Base-by-base conservation (phyloP, 2,797 vertebrate genomes). In the Danionella dracula region DNA sequence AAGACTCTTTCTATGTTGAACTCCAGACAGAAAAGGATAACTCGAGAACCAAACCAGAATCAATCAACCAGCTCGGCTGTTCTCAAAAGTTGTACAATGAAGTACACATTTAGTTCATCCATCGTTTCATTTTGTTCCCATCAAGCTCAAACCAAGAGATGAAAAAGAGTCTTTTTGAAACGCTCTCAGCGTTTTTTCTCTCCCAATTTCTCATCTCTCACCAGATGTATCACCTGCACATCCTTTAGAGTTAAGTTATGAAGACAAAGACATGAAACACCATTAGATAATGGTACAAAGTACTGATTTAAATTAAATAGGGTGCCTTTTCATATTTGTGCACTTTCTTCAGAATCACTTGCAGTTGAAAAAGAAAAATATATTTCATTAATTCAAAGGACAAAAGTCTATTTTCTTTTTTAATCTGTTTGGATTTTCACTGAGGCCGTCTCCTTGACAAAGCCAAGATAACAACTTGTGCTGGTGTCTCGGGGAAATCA, bases 231-330 rank as follows among this genome's bases (percentile, higher is more conserved):
- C 31, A 63, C 68, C 70, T 67, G 48, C 42, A 73, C 64, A 68
- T 60, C 62, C 62, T 19, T 54, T 44, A 44, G 20, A 51, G 64
- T 63, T 68, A 42, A 65, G 64, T 69, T 62, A 71, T 69, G 41
- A 10, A 38, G 62, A 75, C 51, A 69, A 78, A 70, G 79, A 17
- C 58, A 59, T 56, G 44, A 65, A 55, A 55, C 55, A 70, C 58
- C 49, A 56, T 59, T 59, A 69, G 15, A 42, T 17, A 53, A 63
- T 65, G 49, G 61, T 66, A 49, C 66, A 55, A 41, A 65, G 51
- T 64, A 50, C 4, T 17, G 27, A 58, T 38, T 72, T 71, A 53
- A 70, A 53, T 69, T 66, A 37, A 41, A 64, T 32, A 54, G 67
- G 34, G 56, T 40, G 31, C 13, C 54, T 50, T 2, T 42, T 70